These are phyloP conservation scores for Callipepla squamata DNA, from an alignment of 2,113 vertebrate genomes.

Conservation along the genomic window DNA sequence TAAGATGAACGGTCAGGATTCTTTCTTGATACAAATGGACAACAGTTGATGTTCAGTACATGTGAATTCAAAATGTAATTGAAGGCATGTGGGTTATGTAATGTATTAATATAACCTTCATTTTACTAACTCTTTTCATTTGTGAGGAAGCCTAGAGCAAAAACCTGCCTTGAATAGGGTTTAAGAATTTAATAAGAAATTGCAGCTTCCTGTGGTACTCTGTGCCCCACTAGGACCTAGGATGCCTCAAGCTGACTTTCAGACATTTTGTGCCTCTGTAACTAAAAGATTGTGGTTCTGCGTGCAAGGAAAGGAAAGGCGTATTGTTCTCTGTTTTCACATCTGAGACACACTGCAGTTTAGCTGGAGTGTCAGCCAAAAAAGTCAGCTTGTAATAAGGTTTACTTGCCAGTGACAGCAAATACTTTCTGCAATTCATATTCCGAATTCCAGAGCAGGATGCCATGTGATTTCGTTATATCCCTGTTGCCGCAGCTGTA, in stretches of 20 bases:
- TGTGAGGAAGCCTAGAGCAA: background rate
- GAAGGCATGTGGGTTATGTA: background rate
- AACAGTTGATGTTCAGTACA: background rate
- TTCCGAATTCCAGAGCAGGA: background rate
- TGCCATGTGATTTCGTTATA: background rate
- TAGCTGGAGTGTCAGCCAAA: background rate
- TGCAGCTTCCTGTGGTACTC: background rate
- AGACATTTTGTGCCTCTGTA: slow-evolving; percentile 11
- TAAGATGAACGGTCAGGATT: background rate
- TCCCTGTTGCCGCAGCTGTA: background rate
- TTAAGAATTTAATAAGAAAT: background rate
- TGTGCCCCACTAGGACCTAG: background rate
- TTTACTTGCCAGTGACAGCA: background rate
- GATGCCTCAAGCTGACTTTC: background rate
- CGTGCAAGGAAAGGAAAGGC: background rate
- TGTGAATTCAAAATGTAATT: background rate
- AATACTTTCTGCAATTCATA: background rate
- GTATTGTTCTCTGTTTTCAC: background rate
- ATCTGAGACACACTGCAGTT: background rate
- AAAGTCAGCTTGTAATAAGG: background rate
- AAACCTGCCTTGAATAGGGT: background rate
- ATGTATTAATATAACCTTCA: background rate
- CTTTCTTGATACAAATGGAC: background rate
- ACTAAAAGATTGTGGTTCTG: background rate
- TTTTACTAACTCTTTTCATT: background rate